Conservation (phyloP, 2,113 vertebrate species). For the Pheucticus melanocephalus region DNA sequence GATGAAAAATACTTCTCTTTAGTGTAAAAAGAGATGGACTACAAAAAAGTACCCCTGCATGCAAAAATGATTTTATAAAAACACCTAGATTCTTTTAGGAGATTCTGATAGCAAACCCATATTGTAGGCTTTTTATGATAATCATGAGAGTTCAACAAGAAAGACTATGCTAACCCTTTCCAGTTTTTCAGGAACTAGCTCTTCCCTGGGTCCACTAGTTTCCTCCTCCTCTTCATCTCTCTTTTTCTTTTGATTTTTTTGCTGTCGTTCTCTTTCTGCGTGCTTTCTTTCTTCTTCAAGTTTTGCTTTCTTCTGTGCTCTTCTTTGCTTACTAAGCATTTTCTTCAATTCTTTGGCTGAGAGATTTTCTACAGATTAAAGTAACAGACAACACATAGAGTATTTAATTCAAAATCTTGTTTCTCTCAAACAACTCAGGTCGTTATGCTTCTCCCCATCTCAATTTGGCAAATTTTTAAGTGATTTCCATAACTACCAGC, state of each 20-base stretch:
- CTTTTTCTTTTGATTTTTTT: conserved; percentile 79
- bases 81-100: background rate
- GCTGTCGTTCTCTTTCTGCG: conserved; percentile 75
- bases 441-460: background rate
- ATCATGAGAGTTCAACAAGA: background rate
- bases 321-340: conserved; percentile 81
- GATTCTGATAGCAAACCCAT: rapidly evolving
- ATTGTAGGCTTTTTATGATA: background rate
- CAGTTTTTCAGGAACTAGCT: conserved; percentile 79
- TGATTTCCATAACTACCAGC: background rate
- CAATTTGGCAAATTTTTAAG: background rate
- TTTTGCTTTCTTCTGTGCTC: conserved; percentile 82
- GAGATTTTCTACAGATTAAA: conserved; percentile 73
- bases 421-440: background rate
- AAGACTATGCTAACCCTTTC: conserved; percentile 72
- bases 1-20: background rate
- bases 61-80: background rate
- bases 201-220: conserved; percentile 75
- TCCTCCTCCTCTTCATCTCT: conserved; percentile 80
- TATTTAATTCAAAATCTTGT: background rate
- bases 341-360: conserved; percentile 83
- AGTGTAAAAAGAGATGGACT: background rate
- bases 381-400: background rate
- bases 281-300: conserved; percentile 79
- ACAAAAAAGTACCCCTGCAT: background rate